These are phyloP conservation scores for Melanostoma scalare DNA, from an alignment of 2,888 invertebrate species.

Conservation along the genomic window DNA sequence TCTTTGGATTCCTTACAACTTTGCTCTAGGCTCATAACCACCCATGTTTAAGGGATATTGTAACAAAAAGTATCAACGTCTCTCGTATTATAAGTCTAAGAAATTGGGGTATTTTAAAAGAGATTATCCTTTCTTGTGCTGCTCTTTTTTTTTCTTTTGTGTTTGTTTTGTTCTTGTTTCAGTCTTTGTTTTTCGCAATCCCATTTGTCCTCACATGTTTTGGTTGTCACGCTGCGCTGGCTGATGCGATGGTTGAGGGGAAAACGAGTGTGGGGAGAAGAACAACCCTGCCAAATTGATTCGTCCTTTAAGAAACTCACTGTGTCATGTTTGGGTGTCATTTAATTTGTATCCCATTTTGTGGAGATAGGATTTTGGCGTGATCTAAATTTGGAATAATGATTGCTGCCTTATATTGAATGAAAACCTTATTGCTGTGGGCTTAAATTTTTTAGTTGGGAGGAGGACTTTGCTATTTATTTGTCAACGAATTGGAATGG, in stretches of 20 bases:
- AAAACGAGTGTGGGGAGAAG: background rate
- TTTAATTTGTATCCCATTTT: slow-evolving; percentile 69
- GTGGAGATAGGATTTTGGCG: slow-evolving; percentile 45
- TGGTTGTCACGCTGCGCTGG: background rate
- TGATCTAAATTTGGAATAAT: slow-evolving; percentile 68
- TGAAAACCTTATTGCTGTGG: slow-evolving; percentile 14
- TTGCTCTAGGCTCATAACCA: slow-evolving; percentile 35
- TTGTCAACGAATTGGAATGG: too few relatives aligned
- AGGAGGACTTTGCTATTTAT: background rate
- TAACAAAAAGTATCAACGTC: slow-evolving; percentile 39
- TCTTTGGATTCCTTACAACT: slow-evolving; percentile 59
- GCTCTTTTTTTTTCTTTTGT: background rate
- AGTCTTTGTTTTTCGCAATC: slow-evolving; percentile 4
- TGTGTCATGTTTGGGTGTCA: slow-evolving; percentile 69
- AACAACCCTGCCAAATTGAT: slow-evolving; percentile 44
- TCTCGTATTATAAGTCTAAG: slow-evolving; percentile 37
- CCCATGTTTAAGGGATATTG: slow-evolving; percentile 41
- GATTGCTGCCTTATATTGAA: slow-evolving; percentile 37
- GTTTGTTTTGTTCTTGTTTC: slow-evolving; percentile 10
- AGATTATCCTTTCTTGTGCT: slow-evolving; percentile 67
- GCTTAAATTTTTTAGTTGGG: background rate
- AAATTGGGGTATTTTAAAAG: slow-evolving; percentile 49
- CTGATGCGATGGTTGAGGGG: background rate
- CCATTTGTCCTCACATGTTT: slow-evolving; percentile 33
- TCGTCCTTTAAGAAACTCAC: slow-evolving; percentile 59